Evolutionary conservation across 2,113 vertebrate genomes (phyloP).

Genomic region (Pitta sordida): DNA sequence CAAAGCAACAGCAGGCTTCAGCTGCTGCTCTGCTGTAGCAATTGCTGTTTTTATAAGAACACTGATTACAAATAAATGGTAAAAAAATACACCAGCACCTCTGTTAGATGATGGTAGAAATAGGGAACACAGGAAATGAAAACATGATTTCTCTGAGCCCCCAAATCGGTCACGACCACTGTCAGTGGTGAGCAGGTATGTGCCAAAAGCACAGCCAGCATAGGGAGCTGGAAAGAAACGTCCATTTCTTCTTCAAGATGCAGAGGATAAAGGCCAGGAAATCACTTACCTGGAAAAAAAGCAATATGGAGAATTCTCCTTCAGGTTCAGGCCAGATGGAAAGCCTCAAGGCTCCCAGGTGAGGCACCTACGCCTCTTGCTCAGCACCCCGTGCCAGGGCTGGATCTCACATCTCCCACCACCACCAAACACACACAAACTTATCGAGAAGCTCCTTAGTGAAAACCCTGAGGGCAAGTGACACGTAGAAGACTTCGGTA

Average conservation of each 20-base stretch:
- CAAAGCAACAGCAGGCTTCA: slow-evolving; percentile 44
- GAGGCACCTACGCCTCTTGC: neutral
- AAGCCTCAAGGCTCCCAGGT: neutral
- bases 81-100: neutral
- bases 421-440: neutral
- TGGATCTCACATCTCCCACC: neutral
- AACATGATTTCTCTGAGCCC: neutral
- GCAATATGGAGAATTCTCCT: neutral
- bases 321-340: neutral
- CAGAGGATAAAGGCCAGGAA: neutral
- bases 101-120: neutral
- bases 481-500: neutral
- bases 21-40: neutral
- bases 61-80: neutral
- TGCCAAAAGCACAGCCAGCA: neutral
- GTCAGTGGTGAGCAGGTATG: neutral
- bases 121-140: neutral
- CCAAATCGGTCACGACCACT: neutral
- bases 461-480: neutral
- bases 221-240: neutral
- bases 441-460: fast-evolving
- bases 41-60: neutral
- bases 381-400: neutral
- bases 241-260: neutral
- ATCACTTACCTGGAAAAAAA: neutral